Base-by-base conservation (phyloP, 2,888 invertebrate species). In the Lypha dubia region DNA sequence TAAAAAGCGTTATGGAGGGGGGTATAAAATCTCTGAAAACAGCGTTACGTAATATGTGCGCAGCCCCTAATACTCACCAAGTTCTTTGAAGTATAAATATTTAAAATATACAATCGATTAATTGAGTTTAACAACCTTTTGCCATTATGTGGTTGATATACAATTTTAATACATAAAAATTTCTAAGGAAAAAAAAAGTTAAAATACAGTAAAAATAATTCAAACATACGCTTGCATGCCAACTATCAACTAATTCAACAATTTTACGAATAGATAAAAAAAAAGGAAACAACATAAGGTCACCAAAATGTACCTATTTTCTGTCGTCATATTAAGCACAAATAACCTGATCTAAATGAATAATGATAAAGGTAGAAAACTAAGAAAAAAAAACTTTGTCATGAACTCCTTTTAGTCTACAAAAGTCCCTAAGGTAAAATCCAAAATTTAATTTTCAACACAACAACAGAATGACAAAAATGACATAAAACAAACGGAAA, bases 41-140 rank as follows among this genome's bases (percentile, higher is more conserved):
- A n/a, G n/a, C n/a, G n/a, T n/a, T n/a, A n/a, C n/a, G n/a, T n/a
- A n/a, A n/a, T n/a, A n/a, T n/a, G n/a, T n/a, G n/a, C n/a, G n/a
- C n/a, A n/a, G n/a, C n/a, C 5, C 28, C 28, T 28, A 5, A 28
- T 28, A 5, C 28, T 28, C 44, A 24, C 17, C 5, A 22, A 24
- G 22, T 6, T 8, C 22, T 41, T 20, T 20, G 41, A 38, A 68
- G 11, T 38, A 74, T 20, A 13, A 9, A n/a, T 58, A 17, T 11
- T 41, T 24, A 68, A 35, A 20, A 15, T 67, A 38, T 13, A 62
- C 17, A 44, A 56, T 63, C 44, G 53, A 65, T 51, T 81, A 76
- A 82, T 81, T 70, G 63, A 62, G 35, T 63, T 68, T 75, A 81
- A 70, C 70, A 81, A 70, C 53, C 68, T 74, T 62, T 75, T 81